phyloP scores from a whole-genome alignment of 1,140 invertebrate genomes.

The Globodera rostochiensis region DNA sequence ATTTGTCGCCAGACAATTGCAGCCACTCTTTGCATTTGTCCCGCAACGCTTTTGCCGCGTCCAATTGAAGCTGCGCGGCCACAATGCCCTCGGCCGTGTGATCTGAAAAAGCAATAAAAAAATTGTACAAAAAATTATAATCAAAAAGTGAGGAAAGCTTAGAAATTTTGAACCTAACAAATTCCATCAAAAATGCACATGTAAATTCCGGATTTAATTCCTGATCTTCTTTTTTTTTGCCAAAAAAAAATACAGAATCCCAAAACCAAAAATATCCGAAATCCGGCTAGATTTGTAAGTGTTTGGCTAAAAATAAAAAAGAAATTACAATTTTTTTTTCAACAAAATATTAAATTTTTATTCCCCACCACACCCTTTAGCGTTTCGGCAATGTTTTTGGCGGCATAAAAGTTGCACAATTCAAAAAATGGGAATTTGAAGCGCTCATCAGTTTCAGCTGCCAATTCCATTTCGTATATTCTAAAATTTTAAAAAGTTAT shows the following conservation, averaged over 20 bases:
- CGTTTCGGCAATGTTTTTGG: slow-evolving; percentile 23
- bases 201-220: no score
- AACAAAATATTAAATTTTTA: no score
- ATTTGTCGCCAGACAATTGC: background rate
- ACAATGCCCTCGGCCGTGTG: slow-evolving; percentile 6
- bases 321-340: no score
- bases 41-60: slow-evolving; percentile 18
- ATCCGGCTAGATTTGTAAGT: no score
- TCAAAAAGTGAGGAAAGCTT: no score
- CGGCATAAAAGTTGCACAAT: slow-evolving; percentile 34
- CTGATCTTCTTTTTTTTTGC: no score
- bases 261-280: no score
- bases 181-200: no score
- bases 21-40: slow-evolving; percentile 19
- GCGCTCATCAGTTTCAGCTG: slow-evolving; percentile 21
- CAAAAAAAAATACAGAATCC: no score
- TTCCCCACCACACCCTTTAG: slow-evolving; percentile 28
- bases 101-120: slow-evolving; percentile 24
- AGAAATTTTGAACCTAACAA: no score
- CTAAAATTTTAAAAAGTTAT: slow-evolving; percentile 16
- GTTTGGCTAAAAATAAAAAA: no score
- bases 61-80: slow-evolving; percentile 8
- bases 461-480: slow-evolving; percentile 33
- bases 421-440: slow-evolving; percentile 38
- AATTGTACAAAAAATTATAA: background rate